phyloP scores from a whole-genome alignment of 2,797 vertebrate genomes.

The Anolis apletophallus region DNA sequence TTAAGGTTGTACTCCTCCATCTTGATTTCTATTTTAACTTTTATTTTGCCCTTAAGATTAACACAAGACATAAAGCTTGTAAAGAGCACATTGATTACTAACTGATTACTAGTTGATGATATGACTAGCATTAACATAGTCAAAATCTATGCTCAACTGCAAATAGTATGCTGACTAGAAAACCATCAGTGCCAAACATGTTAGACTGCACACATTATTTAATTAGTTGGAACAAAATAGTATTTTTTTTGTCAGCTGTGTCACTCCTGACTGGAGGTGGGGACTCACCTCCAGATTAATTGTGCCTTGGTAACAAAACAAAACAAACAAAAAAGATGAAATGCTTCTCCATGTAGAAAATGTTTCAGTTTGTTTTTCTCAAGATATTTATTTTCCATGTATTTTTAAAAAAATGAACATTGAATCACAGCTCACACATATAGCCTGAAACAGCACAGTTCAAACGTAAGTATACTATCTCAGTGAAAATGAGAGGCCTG shows the following conservation, averaged over 20 bases:
- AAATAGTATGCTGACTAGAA: neutral
- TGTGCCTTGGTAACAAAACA: neutral
- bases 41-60: neutral
- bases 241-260: neutral
- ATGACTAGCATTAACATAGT: neutral
- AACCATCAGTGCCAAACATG: neutral
- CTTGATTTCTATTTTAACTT: neutral
- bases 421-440: neutral
- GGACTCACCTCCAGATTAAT: neutral
- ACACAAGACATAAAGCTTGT: neutral
- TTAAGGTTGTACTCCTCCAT: neutral
- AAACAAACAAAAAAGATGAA: no score
- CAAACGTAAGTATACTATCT: neutral
- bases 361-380: constrained; percentile 25
- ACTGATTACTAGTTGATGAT: neutral
- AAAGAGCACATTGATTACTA: neutral
- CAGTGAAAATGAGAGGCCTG: neutral
- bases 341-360: neutral
- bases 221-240: neutral
- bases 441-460: neutral
- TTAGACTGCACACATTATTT: neutral
- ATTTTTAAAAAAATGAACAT: no score
- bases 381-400: neutral
- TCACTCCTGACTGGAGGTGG: neutral
- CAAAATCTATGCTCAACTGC: neutral